Conservation (phyloP, 2,797 vertebrate species). For the Tokudaia muenninki region DNA sequence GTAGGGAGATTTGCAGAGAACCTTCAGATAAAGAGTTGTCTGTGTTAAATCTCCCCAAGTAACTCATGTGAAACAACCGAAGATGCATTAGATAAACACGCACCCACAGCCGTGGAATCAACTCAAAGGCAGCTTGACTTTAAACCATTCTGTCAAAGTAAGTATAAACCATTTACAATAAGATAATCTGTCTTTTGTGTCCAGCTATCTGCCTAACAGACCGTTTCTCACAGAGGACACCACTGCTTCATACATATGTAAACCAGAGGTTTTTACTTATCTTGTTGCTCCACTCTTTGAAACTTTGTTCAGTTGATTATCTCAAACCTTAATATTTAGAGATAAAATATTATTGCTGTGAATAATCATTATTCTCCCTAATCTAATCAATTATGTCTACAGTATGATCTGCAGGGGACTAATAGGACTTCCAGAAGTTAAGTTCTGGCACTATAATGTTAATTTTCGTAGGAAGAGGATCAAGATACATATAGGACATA, state of each 20-base stretch:
- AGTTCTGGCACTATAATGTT: background rate
- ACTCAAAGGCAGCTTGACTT: background rate
- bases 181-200: background rate
- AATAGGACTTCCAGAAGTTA: background rate
- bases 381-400: background rate
- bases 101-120: background rate
- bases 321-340: slow-evolving; percentile 34
- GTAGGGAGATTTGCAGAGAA: background rate
- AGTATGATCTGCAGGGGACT: background rate
- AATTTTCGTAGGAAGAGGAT: background rate
- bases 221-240: background rate
- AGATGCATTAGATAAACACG: background rate
- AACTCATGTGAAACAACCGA: slow-evolving; percentile 49
- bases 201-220: background rate
- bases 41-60: slow-evolving; percentile 39
- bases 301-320: background rate
- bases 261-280: background rate
- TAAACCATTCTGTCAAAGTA: slow-evolving; percentile 33
- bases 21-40: background rate
- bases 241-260: background rate
- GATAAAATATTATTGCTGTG: background rate
- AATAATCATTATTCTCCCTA: background rate
- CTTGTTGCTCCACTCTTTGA: slow-evolving; percentile 7
- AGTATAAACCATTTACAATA: slow-evolving; percentile 1
- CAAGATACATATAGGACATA: background rate